Percentiles rank a stretch among this genome's conserved stretches.
Conservation (phyloP, 2,888 invertebrate species). For the Meteorus colon region DNA sequence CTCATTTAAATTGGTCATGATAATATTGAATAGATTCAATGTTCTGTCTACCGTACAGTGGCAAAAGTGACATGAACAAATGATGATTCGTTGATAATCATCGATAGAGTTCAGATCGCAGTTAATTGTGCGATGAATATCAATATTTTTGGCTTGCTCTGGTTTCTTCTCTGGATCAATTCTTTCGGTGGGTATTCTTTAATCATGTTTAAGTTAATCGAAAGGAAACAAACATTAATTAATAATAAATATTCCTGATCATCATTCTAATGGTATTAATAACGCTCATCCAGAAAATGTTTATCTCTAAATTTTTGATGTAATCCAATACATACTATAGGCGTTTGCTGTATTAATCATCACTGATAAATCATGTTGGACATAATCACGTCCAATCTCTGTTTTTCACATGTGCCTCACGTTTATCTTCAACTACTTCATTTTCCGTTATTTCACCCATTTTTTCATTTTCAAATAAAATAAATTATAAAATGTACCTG, state of each 20-base stretch:
- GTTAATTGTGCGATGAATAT: conserved; percentile 66
- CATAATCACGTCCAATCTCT: not conserved
- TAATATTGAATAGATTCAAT: conserved; percentile 4
- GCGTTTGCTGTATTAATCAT: not conserved
- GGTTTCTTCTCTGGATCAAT: conserved; percentile 66
- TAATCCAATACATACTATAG: not conserved
- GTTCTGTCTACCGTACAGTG: not conserved
- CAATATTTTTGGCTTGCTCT: conserved; percentile 65
- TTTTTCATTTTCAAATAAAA: not conserved
- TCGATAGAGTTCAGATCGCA: conserved; percentile 26
- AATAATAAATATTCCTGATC: no score
- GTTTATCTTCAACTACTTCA: not conserved
- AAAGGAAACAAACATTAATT: no score
- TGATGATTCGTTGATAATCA: conserved; percentile 15
- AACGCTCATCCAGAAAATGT: not conserved
- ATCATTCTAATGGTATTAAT: no score
- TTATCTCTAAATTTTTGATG: not conserved
- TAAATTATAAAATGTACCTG: not conserved
- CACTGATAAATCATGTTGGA: not conserved
- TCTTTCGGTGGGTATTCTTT: conserved; percentile 60
- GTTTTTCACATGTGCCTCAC: not conserved
- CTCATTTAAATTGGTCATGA: conserved; percentile 1
- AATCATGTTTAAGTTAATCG: not conserved
- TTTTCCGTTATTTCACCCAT: not conserved
- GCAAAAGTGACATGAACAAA: conserved; percentile 17